phyloP scores from a whole-genome alignment of 1,140 invertebrate species.

The Drosophila ananassae region DNA sequence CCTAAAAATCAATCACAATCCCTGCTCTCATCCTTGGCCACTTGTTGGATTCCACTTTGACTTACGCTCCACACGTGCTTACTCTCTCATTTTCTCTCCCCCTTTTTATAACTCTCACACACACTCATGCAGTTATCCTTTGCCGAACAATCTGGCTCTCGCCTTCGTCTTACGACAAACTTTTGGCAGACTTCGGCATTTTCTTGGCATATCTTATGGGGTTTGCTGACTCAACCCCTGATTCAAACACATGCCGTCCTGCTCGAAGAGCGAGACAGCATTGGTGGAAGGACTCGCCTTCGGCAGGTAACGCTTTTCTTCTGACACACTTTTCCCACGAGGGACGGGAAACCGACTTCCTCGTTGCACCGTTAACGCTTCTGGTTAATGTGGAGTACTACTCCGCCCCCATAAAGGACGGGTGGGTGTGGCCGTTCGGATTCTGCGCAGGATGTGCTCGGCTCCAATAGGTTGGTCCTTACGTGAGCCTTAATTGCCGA shows the following conservation, averaged over 20 bases:
- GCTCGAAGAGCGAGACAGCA: conserved; percentile 43
- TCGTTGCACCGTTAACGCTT: conserved; percentile 57
- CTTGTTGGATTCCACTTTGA: conserved; percentile 67
- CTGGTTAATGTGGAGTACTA: conserved; percentile 60
- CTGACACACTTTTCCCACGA: conserved; percentile 68
- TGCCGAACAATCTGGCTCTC: conserved; percentile 42
- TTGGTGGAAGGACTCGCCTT: conserved; percentile 44
- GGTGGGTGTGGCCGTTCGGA: conserved; percentile 70
- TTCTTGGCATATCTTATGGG: conserved; percentile 36
- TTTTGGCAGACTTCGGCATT: conserved; percentile 44
- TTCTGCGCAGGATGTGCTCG: conserved; percentile 72
- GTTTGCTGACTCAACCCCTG: conserved; percentile 62
- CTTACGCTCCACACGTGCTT: conserved; percentile 58
- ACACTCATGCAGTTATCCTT: conserved; percentile 3
- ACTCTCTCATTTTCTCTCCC: conserved; percentile 15
- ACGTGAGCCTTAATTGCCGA: conserved; percentile 66
- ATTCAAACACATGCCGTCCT: conserved; percentile 47
- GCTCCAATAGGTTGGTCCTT: conserved; percentile 69
- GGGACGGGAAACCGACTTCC: conserved; percentile 14
- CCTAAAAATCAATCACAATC: conserved; percentile 11
- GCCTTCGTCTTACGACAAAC: conserved; percentile 53
- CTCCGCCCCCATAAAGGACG: not conserved
- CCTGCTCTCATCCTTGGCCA: conserved; percentile 38
- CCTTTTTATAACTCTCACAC: conserved; percentile 2
- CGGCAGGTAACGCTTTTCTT: conserved; percentile 61